Evolutionary conservation across 2,113 vertebrate genomes (phyloP).

Genomic region (Gymnobelideus leadbeateri): DNA sequence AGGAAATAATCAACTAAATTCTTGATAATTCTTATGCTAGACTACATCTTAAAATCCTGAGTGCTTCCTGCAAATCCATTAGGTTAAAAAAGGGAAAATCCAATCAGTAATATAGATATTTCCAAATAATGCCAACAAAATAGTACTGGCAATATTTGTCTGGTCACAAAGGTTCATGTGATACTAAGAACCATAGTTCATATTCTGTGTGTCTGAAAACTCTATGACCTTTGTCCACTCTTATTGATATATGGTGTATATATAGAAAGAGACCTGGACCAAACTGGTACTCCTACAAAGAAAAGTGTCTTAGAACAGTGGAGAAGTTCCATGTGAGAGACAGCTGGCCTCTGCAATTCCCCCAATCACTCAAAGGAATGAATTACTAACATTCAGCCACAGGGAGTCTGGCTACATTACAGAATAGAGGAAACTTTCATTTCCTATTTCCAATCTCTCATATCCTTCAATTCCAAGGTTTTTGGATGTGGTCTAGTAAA

Average conservation of each 20-base stretch:
- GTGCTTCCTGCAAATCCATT: background rate
- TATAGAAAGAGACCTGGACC: background rate
- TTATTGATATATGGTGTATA: background rate
- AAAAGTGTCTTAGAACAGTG: background rate
- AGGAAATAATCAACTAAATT: background rate
- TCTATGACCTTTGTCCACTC: background rate
- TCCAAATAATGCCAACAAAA: background rate
- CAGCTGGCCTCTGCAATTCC: background rate
- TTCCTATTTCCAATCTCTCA: background rate
- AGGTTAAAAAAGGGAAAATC: background rate
- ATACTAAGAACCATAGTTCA: background rate
- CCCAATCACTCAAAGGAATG: background rate
- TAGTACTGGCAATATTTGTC: background rate
- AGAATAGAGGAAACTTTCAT: background rate
- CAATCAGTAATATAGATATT: background rate
- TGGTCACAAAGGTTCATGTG: background rate
- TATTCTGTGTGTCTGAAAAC: background rate
- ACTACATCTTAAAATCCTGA: background rate
- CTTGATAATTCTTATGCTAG: background rate
- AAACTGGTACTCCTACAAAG: background rate
- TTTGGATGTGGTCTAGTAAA: conserved; percentile 10
- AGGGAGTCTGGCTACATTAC: background rate
- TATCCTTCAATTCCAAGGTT: conserved; percentile 13
- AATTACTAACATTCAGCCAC: background rate
- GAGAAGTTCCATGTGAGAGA: conserved; percentile 15